A percentile compares a stretch with the other conserved stretches of the same genome.
phyloP scores from a whole-genome alignment of 2,113 vertebrate species.

The Pogona vitticeps region DNA sequence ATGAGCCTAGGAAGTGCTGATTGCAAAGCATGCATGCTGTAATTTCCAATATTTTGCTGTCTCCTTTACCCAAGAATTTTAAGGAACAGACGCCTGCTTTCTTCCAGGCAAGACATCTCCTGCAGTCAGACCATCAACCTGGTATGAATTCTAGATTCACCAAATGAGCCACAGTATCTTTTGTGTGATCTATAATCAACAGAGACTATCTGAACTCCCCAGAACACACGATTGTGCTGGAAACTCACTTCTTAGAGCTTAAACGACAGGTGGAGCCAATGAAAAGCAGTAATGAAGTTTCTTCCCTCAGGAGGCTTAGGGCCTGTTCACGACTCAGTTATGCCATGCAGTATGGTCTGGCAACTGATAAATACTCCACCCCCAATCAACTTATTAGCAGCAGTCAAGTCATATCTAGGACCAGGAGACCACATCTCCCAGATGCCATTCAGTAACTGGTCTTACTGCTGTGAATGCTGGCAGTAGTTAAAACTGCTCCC shows the following conservation, averaged over 20 bases:
- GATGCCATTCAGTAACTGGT: background rate
- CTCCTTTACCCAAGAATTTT: background rate
- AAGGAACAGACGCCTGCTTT: background rate
- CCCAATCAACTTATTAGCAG: background rate
- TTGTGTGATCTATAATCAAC: background rate
- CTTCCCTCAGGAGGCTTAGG: background rate
- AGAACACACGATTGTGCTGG: background rate
- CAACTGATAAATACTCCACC: background rate
- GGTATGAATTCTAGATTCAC: background rate
- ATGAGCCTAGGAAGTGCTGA: too few relatives aligned
- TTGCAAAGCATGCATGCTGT: too few relatives aligned
- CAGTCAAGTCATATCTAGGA: background rate
- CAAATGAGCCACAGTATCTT: background rate
- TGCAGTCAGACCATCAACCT: background rate
- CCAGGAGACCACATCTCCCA: background rate
- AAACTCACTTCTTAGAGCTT: background rate
- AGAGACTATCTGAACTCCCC: background rate
- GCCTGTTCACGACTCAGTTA: background rate
- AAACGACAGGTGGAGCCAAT: background rate
- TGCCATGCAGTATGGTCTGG: background rate
- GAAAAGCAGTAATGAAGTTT: background rate
- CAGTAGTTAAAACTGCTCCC: background rate
- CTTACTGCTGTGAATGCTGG: background rate
- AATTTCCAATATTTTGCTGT: too few relatives aligned
- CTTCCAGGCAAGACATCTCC: background rate